Base-by-base conservation (phyloP, 1,140 invertebrate genomes). In the Apocrypta bakeri region DNA sequence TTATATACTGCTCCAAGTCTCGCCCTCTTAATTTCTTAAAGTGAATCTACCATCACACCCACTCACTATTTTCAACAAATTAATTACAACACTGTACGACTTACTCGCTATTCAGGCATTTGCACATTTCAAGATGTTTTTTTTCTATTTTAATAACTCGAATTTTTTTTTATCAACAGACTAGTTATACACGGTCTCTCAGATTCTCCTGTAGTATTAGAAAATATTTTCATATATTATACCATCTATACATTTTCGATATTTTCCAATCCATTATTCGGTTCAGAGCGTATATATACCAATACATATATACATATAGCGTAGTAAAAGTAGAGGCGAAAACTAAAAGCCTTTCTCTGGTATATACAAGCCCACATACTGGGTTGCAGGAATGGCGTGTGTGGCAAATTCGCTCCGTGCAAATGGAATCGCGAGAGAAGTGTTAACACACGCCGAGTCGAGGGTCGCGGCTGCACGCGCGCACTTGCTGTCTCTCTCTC, bases 381-480 rank as follows among this genome's bases (percentile, higher is more conserved):
- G 21, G 48, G 21, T 21, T 33, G n/a, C 69, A 64, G 64, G 72
- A 75, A 75, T 24, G 27, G 82, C 80, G 85, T 79, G 33, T 37
- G 86, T 76, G 78, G 85, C 84, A 78, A 90, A 87, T 90, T 90
- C 88, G 86, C 85, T 86, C 76, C 85, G 83, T 80, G 87, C 85
- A 89, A 90, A 90, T 90, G 85, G 88, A 90, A 90, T 86, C 79
- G 86, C 79, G 87, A 78, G 87, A 78, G 77, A 89, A 90, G 88
- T 88, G 87, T 89, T 89, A 85, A 85, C 83, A 68, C 79, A 25
- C n/a, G 72, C n/a, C 64, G 42, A 85, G 76, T 74, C 48, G 64
- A 83, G 85, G 85, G 85, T 84, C 83, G 83, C 66, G 83, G 81
- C 84, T 80, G 27, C 25, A n/a, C 63, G 61, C 42, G 17, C 74